Base-by-base conservation (phyloP, 2,888 invertebrate genomes). In the Miltochrista miniata region DNA sequence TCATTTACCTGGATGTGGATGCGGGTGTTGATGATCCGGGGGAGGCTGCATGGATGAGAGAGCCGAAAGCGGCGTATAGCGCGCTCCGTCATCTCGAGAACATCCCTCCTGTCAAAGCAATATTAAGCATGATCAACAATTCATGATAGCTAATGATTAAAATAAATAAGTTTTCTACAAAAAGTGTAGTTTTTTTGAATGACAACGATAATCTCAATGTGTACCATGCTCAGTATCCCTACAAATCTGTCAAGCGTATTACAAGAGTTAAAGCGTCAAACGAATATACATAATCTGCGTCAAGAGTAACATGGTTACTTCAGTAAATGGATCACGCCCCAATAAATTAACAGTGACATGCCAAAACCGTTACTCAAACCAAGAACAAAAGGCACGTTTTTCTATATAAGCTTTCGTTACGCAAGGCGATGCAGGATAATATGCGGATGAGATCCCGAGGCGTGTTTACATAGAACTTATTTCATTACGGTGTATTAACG, bases 31-130 rank as follows among this genome's bases (percentile, higher is more conserved):
- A 36, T 89, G 89, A 31, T 90, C 90, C 0, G 87, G 93, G 18
- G 94, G 95, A n/a, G 97, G 97, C 84, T 96, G 94, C 97, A 97
- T 97, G 69, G 95, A 96, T 34, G 96, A 96, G 64, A 97, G 88
- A 12, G 97, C 97, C 50, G 96, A 94, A 60, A 97, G 92, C 5
- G 97, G 97, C 39, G 97, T 96, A 83, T 97, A 97, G 12, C 96
- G 86, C 75, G 88, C 77, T 11, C 79, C 86, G 43, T 90, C 90
- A 18, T 89, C 91, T 38, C 71, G 91, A 62, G 83, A 76, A 67
- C 86, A 89, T 36, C 83, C 88, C 74, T 93, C 92, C 92, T 92
- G 74, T 55, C 45, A 37, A 59, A 44, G 18, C 3, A 10, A 45
- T 36, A 37, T 14, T 14, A 5, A 24, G 12, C 24, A 12, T 38